These are phyloP conservation scores for Labeo rohita DNA, from an alignment of 2,113 vertebrate species.

Conservation along the genomic window DNA sequence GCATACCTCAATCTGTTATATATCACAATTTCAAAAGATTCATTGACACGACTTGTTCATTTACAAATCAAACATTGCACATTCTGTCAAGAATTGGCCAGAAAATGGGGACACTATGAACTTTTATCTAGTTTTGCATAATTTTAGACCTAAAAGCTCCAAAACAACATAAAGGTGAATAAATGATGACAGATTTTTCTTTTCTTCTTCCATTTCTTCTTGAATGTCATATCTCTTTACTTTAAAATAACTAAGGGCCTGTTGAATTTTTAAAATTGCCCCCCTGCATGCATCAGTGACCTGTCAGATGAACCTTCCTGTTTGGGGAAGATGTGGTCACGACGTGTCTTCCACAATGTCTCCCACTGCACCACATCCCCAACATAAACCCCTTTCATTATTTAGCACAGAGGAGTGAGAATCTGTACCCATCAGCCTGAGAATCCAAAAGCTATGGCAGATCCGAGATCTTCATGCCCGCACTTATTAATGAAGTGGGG, in stretches of 20 bases:
- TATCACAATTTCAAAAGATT: no score
- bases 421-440: conserved; percentile 15
- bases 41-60: no score
- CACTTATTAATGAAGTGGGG: conserved; percentile 12
- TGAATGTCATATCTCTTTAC: conserved; percentile 4
- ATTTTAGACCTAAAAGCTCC: background rate
- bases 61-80: no score
- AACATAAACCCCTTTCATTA: conserved; percentile 40
- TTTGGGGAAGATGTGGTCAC: conserved; percentile 16
- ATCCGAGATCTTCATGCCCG: background rate
- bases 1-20: no score
- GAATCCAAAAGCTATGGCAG: background rate
- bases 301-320: conserved; percentile 25
- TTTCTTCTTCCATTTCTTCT: background rate
- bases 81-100: background rate
- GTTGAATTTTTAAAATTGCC: conserved; percentile 40
- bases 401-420: conserved; percentile 16
- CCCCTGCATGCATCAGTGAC: conserved; percentile 18
- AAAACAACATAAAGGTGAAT: background rate
- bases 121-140: background rate
- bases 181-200: background rate
- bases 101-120: background rate
- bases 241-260: conserved; percentile 20
- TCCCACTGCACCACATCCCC: conserved; percentile 2
- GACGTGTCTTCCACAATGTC: conserved; percentile 25